Base-by-base conservation (phyloP, 1,140 invertebrate species). In the Bradynema listronoti region DNA sequence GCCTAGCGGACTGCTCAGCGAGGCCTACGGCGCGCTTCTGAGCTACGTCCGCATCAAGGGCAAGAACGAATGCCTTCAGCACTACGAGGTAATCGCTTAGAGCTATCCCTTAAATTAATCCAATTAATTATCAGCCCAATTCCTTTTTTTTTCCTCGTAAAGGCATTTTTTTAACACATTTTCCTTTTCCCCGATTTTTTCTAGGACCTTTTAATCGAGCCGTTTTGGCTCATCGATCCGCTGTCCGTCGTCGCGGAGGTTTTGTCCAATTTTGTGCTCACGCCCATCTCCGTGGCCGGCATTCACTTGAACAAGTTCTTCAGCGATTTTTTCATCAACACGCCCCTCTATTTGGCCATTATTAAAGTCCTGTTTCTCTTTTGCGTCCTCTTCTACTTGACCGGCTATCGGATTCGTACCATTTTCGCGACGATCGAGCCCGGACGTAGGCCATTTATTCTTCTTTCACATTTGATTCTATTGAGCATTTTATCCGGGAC, bases 21-120 rank as follows among this genome's bases (percentile, higher is more conserved):
- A 67, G 43, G 68, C 68, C 1, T 53, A 49, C 25, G 61, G 66
- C 42, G 65, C 71, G 19, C 41, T 67, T 22, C 43, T 67, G n/a
- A 71, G 68, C 19, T 67, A 67, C 39, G 67, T 67, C 41, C 32
- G 61, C 9, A 67, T 67, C 52, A 67, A 67, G 36, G 66, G 66
- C 14, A 67, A 67, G 42, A 67, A 45, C 34, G 68, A 66, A 19
- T 67, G 65, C 30, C 36, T 67, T 19, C 58, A 67, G 36, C 34
- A 36, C 6, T 66, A 71, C 25, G 65, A 67, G 68, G 65, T 65
- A 34, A n/a, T n/a, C n/a, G n/a, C n/a, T n/a, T n/a, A n/a, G n/a
- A n/a, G n/a, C n/a, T n/a, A n/a, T n/a, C n/a, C n/a, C n/a, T n/a
- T n/a, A n/a, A n/a, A n/a, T n/a, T n/a, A n/a, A n/a, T n/a, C n/a